phyloP scores from a whole-genome alignment of 2,797 vertebrate genomes.

The Danio tinwini region DNA sequence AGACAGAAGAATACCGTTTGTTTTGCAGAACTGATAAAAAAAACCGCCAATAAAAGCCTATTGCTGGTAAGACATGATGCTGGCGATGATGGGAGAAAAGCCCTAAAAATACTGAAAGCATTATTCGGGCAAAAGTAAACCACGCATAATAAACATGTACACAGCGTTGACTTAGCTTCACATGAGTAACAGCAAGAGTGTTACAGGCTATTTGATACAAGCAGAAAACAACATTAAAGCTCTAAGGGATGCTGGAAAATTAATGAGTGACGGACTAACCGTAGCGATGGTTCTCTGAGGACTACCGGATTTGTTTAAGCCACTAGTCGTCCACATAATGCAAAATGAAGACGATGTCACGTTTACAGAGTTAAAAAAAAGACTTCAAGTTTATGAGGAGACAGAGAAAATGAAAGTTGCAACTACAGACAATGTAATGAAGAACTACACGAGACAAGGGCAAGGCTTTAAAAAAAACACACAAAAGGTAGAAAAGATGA shows the following conservation, averaged over 20 bases:
- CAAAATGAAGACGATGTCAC: no score
- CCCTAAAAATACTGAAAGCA: conserved; percentile 53
- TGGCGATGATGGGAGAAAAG: conserved; percentile 50
- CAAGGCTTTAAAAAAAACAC: no score
- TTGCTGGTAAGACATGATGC: conserved; percentile 51
- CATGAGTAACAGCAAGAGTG: conserved; percentile 20
- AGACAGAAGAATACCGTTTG: conserved; percentile 42
- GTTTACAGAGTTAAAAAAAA: conserved; percentile 42
- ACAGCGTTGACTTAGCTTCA: conserved; percentile 25
- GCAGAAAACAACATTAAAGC: conserved; percentile 48
- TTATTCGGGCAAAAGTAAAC: conserved; percentile 52
- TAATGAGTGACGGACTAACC: no score
- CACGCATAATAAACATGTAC: not conserved
- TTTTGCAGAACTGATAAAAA: no score
- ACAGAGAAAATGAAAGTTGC: no score
- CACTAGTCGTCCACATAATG: no score
- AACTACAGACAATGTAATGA: no score
- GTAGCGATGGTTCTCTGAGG: no score
- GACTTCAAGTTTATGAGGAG: no score
- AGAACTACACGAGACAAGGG: no score
- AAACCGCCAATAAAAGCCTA: conserved; percentile 52
- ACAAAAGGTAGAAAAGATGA: no score
- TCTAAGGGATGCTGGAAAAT: conserved; percentile 48
- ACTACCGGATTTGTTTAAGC: no score
- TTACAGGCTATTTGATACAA: conserved; percentile 50